These are phyloP conservation scores for Emydocephalus ijimae DNA, from an alignment of 2,113 vertebrate genomes.

Conservation along the genomic window DNA sequence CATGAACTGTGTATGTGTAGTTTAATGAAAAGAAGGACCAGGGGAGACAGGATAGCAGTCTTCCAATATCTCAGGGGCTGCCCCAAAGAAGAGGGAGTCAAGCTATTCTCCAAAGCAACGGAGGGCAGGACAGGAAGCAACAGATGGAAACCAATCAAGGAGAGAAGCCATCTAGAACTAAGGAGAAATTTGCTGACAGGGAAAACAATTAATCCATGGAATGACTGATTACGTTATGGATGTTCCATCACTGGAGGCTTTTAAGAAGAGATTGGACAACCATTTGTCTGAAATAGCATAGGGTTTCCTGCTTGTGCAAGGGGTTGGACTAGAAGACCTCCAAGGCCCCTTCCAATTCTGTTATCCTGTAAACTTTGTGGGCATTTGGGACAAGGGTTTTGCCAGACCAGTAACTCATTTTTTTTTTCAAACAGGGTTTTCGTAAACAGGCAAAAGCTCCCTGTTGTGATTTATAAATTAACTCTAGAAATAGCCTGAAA, in stretches of 20 bases:
- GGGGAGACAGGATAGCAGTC: not conserved
- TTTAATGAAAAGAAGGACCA: not conserved
- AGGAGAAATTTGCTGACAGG: not conserved
- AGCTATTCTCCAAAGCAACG: not conserved
- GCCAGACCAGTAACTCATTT: not conserved
- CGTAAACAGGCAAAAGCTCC: not conserved
- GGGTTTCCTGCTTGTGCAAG: rapidly evolving
- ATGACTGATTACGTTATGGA: not conserved
- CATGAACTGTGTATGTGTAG: not conserved
- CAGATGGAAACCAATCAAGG: not conserved
- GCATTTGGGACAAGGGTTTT: not conserved
- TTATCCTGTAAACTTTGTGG: not conserved
- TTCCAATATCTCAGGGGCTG: not conserved
- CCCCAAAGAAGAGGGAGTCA: not conserved
- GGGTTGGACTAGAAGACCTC: not conserved
- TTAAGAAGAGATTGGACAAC: rapidly evolving
- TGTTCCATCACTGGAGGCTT: not conserved
- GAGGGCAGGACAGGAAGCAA: not conserved
- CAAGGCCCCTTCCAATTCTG: not conserved
- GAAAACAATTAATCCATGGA: not conserved
- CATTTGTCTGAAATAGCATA: not conserved
- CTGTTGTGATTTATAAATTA: not conserved
- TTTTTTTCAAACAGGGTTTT: not conserved
- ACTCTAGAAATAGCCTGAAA: not conserved
- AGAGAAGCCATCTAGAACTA: not conserved